These are phyloP conservation scores for Aix galericulata DNA, from an alignment of 2,113 vertebrate genomes.

Conservation along the genomic window DNA sequence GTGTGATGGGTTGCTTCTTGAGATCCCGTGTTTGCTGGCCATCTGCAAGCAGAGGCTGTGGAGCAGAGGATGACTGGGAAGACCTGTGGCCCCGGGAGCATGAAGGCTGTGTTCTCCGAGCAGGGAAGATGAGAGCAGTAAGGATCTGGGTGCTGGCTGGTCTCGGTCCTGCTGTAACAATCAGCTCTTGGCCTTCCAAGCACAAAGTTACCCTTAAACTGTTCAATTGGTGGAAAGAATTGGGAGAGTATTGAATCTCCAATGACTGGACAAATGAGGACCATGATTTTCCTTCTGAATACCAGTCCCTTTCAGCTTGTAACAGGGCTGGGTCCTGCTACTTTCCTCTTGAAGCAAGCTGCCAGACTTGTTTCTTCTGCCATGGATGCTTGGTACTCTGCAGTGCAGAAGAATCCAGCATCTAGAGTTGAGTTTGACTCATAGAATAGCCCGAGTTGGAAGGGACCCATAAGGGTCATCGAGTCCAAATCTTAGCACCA, in stretches of 20 bases:
- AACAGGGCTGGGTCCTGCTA: not conserved
- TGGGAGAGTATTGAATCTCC: not conserved
- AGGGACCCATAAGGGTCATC: too few species aligned
- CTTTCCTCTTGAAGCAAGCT: not conserved
- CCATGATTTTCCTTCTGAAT: not conserved
- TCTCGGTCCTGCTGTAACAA: not conserved
- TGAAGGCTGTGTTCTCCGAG: not conserved
- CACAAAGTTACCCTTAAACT: not conserved
- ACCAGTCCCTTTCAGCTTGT: not conserved
- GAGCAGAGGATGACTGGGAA: not conserved
- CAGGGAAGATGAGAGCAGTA: not conserved
- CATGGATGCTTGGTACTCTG: not conserved
- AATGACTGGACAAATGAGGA: not conserved
- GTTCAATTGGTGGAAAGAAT: not conserved
- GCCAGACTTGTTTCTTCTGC: not conserved
- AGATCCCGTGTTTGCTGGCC: not conserved
- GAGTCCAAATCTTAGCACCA: too few species aligned
- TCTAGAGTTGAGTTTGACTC: not conserved
- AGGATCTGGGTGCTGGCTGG: not conserved
- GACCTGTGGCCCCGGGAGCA: not conserved
- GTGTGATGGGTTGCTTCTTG: not conserved
- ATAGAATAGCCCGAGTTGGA: too few species aligned
- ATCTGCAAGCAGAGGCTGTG: not conserved
- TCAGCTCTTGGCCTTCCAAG: not conserved
- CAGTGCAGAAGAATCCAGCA: not conserved